Evolutionary conservation across 2,888 invertebrate species (phyloP), one percentile per base, ranked within the genome.

Genomic region (Meta bourneti): DNA sequence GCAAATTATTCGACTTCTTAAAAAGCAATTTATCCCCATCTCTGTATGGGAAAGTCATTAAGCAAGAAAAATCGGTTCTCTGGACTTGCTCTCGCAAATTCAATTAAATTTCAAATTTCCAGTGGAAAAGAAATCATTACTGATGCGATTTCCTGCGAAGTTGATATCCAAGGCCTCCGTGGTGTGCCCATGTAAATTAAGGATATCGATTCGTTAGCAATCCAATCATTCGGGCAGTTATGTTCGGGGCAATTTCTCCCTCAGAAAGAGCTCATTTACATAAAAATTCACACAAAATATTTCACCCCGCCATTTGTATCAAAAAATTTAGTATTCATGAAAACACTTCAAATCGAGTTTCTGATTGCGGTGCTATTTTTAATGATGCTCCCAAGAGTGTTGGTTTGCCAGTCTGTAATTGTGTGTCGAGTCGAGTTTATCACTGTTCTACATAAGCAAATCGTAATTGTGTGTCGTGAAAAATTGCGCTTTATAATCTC

Each of bases 41-140:
- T 34, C 34, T 34, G 34, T 34, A 16, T 16, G 16, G 61, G 16
- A 61, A 61, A 61, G 61, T 61, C 61, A 61, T 61, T 61, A 61
- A 6, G 61, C 61, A 9, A 61, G 16, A 61, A 61, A 61, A 16
- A 61, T 61, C 61, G 61, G 16, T 61, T 51, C 20, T n/a, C 19
- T 20, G 71, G 51, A 82, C 71, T 82, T 49, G 82, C 16, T 13
- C 19, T 51, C 13, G 9, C 82, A 51, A 82, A 82, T 82, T 82
- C 82, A 82, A 82, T 82, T 82, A 82, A 82, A 82, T 82, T 16
- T 72, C 19, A 70, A 82, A 48, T n/a, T 70, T 52, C 11, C 51
- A 72, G 51, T 9, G 11, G 69, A 69, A 78, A 78, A 78, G 52
- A 52, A 16, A n/a, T 48, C 19, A 71, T 13, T 20, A 70, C 48